A percentile compares a stretch with the other conserved stretches of the same genome.
These are phyloP conservation scores for Brachypodius melanocephalos DNA, from an alignment of 2,113 vertebrate species.

Conservation along the genomic window DNA sequence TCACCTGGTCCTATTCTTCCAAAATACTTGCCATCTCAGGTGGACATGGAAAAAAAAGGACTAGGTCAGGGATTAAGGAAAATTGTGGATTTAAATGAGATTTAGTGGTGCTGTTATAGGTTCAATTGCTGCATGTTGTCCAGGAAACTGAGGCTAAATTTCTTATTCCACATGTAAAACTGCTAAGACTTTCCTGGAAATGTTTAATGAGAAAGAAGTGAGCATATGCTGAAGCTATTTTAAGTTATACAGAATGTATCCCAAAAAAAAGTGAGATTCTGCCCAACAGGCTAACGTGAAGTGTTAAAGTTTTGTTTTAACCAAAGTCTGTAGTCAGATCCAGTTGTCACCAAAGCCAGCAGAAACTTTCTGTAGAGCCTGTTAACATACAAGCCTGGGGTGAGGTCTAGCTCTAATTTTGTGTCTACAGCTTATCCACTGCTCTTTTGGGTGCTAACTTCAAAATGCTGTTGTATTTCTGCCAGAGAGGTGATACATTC, in stretches of 20 bases:
- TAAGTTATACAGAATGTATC: neutral
- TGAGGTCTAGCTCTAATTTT: neutral
- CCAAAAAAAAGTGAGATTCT: neutral
- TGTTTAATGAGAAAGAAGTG: neutral
- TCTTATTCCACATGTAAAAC: neutral
- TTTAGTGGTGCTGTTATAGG: neutral
- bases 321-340: neutral
- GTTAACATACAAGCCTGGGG: neutral
- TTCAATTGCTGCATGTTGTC: neutral
- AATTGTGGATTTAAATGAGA: neutral
- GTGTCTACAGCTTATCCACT: neutral
- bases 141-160: conserved; percentile 6
- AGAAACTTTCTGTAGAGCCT: neutral
- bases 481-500: neutral
- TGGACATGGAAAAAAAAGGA: neutral
- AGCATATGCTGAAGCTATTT: conserved; percentile 46
- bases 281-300: neutral
- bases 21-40: neutral
- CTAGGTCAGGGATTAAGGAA: neutral
- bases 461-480: neutral
- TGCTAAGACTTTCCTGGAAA: conserved; percentile 11
- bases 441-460: neutral
- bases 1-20: neutral
- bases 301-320: neutral
- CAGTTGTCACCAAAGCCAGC: neutral